phyloP scores from a whole-genome alignment of 2,797 vertebrate species.

The Chanos chanos region DNA sequence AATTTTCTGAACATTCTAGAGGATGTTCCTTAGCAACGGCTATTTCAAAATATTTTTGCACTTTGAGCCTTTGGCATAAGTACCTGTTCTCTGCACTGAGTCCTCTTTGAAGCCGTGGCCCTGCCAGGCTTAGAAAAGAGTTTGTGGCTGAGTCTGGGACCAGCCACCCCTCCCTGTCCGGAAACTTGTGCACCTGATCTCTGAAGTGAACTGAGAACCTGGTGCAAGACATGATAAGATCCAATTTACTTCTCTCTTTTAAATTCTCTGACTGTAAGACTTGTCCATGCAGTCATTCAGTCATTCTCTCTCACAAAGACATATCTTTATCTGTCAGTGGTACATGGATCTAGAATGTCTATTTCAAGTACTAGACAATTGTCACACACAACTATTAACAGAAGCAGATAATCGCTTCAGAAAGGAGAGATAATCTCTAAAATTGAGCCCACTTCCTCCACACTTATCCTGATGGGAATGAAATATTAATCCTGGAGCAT shows the following conservation, averaged over 20 bases:
- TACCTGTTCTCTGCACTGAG: conserved; percentile 69
- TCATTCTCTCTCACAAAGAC: conserved; percentile 4
- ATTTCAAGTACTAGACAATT: too few relatives aligned
- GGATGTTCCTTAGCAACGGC: too few relatives aligned
- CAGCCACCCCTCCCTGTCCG: conserved; percentile 65
- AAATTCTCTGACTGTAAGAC: too few relatives aligned
- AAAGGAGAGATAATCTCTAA: not conserved
- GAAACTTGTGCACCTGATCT: conserved; percentile 57
- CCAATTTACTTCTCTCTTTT: too few relatives aligned
- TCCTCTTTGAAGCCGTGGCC: conserved; percentile 55
- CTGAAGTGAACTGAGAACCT: conserved; percentile 68
- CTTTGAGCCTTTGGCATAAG: not conserved
- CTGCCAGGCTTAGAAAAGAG: conserved; percentile 57
- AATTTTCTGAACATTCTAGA: too few relatives aligned
- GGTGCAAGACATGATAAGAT: too few relatives aligned
- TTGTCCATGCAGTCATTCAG: too few relatives aligned
- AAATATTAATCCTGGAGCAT: not conserved
- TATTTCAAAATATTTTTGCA: not conserved
- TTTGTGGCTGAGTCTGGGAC: conserved; percentile 62
- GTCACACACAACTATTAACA: not conserved
- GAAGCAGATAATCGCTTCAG: not conserved
- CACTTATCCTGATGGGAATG: not conserved
- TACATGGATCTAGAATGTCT: too few relatives aligned
- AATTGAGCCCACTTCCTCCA: not conserved
- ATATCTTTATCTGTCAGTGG: too few relatives aligned